Percentiles rank a stretch among this genome's conserved stretches.
These are phyloP conservation scores for Camponotus pennsylvanicus DNA, from an alignment of 1,140 invertebrate genomes.

Conservation along the genomic window DNA sequence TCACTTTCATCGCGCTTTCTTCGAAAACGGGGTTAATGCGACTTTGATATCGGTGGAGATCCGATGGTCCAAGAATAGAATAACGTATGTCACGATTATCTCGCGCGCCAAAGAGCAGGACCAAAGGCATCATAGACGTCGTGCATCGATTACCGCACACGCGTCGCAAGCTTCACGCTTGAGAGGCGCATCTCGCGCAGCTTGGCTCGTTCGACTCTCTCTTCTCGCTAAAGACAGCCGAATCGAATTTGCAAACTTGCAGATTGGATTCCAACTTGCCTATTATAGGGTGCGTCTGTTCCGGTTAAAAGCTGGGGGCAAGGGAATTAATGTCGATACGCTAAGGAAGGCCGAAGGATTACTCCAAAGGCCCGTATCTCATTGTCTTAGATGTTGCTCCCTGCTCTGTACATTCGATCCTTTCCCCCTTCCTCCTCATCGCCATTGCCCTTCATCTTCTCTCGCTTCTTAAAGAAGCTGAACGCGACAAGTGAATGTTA, in stretches of 20 bases:
- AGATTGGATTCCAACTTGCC: slow-evolving; percentile 87
- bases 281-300: slow-evolving; percentile 87
- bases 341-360: slow-evolving; percentile 84
- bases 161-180: slow-evolving; percentile 44
- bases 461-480: neutral
- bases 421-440: neutral
- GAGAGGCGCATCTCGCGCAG: slow-evolving; percentile 41
- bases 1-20: neutral
- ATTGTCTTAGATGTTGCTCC: slow-evolving; percentile 79
- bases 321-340: slow-evolving; percentile 87
- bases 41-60: neutral
- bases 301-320: slow-evolving; percentile 86
- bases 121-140: slow-evolving; percentile 18
- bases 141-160: slow-evolving; percentile 27
- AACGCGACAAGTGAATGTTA: neutral
- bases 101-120: neutral
- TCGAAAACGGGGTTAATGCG: neutral
- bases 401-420: slow-evolving; percentile 61
- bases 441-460: neutral
- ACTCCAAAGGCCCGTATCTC: slow-evolving; percentile 81
- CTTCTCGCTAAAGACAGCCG: slow-evolving; percentile 76
- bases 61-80: neutral
- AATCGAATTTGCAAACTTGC: slow-evolving; percentile 87
- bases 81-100: slow-evolving; percentile 2
- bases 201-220: slow-evolving; percentile 66